Evolutionary conservation across 2,888 invertebrate species (phyloP).

Genomic region (Crepidodera aurea): DNA sequence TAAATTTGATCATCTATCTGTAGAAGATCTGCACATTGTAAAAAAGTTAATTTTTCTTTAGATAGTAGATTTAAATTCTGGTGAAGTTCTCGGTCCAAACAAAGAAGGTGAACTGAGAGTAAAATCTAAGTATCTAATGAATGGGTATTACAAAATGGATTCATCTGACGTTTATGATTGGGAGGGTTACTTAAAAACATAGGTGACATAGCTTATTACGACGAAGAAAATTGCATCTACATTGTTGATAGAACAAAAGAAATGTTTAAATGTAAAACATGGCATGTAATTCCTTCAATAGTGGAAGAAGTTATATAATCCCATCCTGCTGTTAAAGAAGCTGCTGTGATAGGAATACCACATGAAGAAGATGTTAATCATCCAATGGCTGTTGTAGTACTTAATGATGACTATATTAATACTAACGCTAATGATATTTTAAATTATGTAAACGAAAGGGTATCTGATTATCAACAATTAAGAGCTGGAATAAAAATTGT

Average conservation of each 20-base stretch:
- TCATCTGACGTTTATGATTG: conserved; percentile 58
- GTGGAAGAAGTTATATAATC: conserved; percentile 74
- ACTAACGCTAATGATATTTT: conserved; percentile 24
- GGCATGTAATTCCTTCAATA: conserved; percentile 77
- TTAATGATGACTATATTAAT: conserved; percentile 49
- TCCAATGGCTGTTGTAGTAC: conserved; percentile 59
- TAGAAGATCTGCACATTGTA: too few relatives aligned
- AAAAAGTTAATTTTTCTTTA: too few relatives aligned
- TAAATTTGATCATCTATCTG: too few relatives aligned
- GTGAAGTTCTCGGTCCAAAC: conserved; percentile 61
- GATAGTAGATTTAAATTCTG: conserved; percentile 62
- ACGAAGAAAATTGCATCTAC: conserved; percentile 60
- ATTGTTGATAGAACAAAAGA: conserved; percentile 62
- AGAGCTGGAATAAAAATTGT: conserved; percentile 38
- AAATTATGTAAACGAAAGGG: conserved; percentile 57
- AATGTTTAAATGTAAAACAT: conserved; percentile 62
- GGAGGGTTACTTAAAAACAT: conserved; percentile 63
- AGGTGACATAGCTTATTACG: conserved; percentile 63
- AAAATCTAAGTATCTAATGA: conserved; percentile 54
- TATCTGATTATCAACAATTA: conserved; percentile 33
- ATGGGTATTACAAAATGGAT: conserved; percentile 62
- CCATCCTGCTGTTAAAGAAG: conserved; percentile 77
- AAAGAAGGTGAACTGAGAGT: conserved; percentile 64
- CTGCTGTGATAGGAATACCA: conserved; percentile 75
- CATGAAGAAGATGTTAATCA: conserved; percentile 75